These are phyloP conservation scores for Ambastaia sidthimunki DNA, from an alignment of 2,797 vertebrate genomes.

Conservation along the genomic window DNA sequence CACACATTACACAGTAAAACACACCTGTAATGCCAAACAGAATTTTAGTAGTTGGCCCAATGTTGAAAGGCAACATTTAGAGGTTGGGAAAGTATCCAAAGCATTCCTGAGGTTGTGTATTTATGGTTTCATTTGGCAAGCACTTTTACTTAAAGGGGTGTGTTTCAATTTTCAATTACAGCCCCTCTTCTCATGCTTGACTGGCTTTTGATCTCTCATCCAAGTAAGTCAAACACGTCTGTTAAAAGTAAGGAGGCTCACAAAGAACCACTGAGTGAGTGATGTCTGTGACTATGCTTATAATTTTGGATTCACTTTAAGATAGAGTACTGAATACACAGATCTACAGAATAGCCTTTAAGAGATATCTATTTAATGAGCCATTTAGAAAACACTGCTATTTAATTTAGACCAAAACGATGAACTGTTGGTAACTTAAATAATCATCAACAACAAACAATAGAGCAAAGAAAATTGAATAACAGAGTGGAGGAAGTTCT, in stretches of 20 bases:
- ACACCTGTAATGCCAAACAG: slow-evolving; percentile 46
- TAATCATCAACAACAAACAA: too few species aligned
- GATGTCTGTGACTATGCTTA: neutral
- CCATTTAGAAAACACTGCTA: neutral
- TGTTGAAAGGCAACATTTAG: slow-evolving; percentile 46
- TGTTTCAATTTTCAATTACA: slow-evolving; percentile 71
- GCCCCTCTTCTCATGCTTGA: slow-evolving; percentile 57
- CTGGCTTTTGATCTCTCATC: slow-evolving; percentile 66
- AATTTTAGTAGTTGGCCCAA: slow-evolving; percentile 25
- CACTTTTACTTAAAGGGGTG: slow-evolving; percentile 55
- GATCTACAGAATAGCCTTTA: neutral
- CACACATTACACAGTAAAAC: slow-evolving; percentile 24
- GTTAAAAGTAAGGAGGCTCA: neutral
- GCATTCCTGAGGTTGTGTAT: slow-evolving; percentile 35
- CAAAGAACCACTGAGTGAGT: neutral
- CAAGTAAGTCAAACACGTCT: slow-evolving; percentile 2
- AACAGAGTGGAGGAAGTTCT: neutral
- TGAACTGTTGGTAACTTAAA: too few species aligned
- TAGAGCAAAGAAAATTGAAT: neutral
- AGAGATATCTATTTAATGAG: neutral
- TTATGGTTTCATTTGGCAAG: slow-evolving; percentile 63
- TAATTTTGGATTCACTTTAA: too few species aligned
- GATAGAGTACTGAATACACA: neutral
- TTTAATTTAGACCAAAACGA: neutral
- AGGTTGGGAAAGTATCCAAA: slow-evolving; percentile 53